phyloP scores from a whole-genome alignment of 2,797 vertebrate genomes.

The Taenioides sp. region DNA sequence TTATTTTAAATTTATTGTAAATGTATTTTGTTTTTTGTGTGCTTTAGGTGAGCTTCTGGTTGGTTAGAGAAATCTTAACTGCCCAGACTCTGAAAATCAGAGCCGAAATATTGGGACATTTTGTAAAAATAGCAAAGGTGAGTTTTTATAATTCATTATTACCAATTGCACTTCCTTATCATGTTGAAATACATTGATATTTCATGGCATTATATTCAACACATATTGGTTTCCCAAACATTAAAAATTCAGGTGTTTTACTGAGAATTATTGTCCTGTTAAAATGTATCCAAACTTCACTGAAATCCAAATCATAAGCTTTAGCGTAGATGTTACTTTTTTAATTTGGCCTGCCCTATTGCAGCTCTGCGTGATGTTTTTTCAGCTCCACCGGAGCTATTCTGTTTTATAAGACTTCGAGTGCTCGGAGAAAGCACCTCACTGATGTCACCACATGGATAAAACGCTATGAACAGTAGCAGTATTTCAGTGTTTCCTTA shows the following conservation, averaged over 20 bases:
- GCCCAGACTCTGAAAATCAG: constrained; percentile 96
- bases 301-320: background rate
- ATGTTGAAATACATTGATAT: background rate
- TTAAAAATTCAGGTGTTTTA: background rate
- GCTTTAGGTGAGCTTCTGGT: constrained; percentile 95
- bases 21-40: constrained; percentile 4
- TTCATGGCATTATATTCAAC: background rate
- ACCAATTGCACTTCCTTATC: background rate
- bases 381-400: background rate
- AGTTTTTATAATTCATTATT: constrained; percentile 50
- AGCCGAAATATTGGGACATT: constrained; percentile 94
- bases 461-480: constrained; percentile 3
- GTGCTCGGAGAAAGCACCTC: constrained; percentile 12
- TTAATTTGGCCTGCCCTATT: background rate
- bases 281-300: background rate
- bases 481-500: background rate
- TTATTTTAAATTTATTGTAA: no score
- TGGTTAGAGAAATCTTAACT: constrained; percentile 94
- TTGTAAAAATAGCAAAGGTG: constrained; percentile 98
- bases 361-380: constrained; percentile 8
- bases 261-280: background rate
- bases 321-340: background rate
- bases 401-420: constrained; percentile 8
- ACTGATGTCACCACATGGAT: constrained; percentile 4
- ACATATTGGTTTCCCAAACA: background rate